A percentile compares a stretch with the other conserved stretches of the same genome.
Evolutionary conservation across 2,888 invertebrate species (phyloP).

Genomic region (Smittia sp.): DNA sequence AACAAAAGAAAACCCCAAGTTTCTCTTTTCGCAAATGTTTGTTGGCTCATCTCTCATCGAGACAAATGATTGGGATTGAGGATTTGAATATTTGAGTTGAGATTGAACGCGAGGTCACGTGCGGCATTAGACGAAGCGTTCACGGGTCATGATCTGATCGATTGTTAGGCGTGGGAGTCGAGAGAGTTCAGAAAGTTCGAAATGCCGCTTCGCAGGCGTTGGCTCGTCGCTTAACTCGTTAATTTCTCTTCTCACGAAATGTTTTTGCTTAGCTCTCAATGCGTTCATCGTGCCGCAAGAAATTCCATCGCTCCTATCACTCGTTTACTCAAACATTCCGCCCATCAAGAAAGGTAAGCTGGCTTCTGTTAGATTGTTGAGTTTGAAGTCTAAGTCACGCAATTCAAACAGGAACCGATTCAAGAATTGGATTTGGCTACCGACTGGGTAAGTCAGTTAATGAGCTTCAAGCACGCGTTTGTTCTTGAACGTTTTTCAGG

Average conservation of each 20-base stretch:
- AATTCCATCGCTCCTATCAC: constrained; percentile 71
- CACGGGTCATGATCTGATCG: not conserved
- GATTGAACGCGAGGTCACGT: too few relatives aligned
- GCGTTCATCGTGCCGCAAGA: constrained; percentile 76
- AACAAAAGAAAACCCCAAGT: too few relatives aligned
- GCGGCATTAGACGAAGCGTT: too few relatives aligned
- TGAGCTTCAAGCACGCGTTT: too few relatives aligned
- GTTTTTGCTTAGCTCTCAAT: not conserved
- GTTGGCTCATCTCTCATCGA: too few relatives aligned
- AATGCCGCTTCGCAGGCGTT: too few relatives aligned
- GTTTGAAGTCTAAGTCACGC: not conserved
- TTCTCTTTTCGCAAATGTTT: too few relatives aligned
- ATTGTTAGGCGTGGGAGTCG: not conserved
- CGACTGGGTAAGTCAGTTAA: constrained; percentile 56
- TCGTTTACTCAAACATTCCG: constrained; percentile 80
- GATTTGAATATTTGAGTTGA: not conserved
- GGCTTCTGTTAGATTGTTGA: too few relatives aligned
- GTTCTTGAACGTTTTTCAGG: constrained; percentile 49
- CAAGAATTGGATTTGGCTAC: constrained; percentile 74
- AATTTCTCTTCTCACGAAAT: too few relatives aligned
- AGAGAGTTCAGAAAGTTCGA: too few relatives aligned
- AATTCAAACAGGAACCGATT: constrained; percentile 68
- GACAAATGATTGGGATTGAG: too few relatives aligned
- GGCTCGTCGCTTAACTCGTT: too few relatives aligned
- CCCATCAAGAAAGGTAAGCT: constrained; percentile 82